These are phyloP conservation scores for Calypte anna DNA, from an alignment of 2,113 vertebrate genomes.

Conservation along the genomic window DNA sequence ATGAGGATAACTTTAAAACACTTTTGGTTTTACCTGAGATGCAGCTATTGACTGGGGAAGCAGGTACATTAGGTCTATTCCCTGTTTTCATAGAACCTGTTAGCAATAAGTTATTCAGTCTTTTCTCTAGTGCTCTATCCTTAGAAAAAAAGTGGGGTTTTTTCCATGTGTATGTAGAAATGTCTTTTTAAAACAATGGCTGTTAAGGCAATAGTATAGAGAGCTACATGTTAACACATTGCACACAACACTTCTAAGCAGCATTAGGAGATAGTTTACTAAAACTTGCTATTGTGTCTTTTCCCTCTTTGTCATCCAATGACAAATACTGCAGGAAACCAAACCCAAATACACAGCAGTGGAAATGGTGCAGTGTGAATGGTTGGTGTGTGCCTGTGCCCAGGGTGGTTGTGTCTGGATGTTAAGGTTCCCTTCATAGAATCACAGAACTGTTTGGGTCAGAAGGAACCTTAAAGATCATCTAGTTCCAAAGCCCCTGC, in stretches of 20 bases:
- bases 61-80: neutral
- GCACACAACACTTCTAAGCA: neutral
- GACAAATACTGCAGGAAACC: neutral
- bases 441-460: too few species aligned
- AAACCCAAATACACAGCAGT: neutral
- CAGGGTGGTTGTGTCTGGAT: accelerated
- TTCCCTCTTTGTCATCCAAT: neutral
- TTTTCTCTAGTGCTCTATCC: neutral
- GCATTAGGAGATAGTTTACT: neutral
- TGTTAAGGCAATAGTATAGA: neutral
- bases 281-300: neutral
- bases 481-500: too few species aligned
- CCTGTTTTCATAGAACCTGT: neutral
- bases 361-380: accelerated
- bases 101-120: neutral
- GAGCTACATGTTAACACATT: neutral
- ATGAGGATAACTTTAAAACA: neutral
- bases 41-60: neutral
- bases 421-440: neutral
- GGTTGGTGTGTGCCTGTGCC: accelerated
- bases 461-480: too few species aligned
- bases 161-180: neutral
- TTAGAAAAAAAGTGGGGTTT: neutral
- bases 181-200: neutral
- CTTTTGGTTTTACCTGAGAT: neutral